These are phyloP conservation scores for Festucalex cinctus DNA, from an alignment of 2,113 vertebrate species.

Conservation along the genomic window DNA sequence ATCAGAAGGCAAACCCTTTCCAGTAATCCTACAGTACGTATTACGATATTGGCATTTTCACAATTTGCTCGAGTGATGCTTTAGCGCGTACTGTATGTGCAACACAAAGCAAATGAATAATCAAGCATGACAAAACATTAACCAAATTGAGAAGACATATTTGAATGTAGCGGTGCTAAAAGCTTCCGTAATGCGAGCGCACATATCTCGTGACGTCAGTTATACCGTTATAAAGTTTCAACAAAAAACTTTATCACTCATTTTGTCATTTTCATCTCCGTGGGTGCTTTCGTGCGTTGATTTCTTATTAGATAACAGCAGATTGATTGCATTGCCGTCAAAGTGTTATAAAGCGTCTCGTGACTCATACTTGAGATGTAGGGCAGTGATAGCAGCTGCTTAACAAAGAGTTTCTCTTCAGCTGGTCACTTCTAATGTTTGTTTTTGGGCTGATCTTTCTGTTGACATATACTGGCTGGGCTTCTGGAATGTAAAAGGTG, in stretches of 20 bases:
- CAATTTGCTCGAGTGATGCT: background rate
- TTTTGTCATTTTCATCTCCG: too few relatives aligned
- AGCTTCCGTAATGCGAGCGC: background rate
- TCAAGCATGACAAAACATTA: conserved; percentile 17
- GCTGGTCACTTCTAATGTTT: conserved; percentile 37
- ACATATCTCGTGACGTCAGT: background rate
- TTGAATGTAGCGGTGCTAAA: background rate
- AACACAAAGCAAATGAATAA: conserved; percentile 19
- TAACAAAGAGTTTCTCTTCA: conserved; percentile 26
- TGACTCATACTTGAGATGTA: background rate
- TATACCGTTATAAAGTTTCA: too few relatives aligned
- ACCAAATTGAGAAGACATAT: conserved; percentile 5
- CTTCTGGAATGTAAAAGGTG: conserved; percentile 34
- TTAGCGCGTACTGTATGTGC: background rate
- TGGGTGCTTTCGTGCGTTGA: background rate
- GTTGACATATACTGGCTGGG: conserved; percentile 29
- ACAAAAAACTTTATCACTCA: too few relatives aligned
- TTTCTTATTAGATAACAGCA: conserved; percentile 5
- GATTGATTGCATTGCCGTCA: background rate
- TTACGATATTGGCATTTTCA: background rate
- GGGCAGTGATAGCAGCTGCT: background rate
- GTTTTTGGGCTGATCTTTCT: conserved; percentile 27
- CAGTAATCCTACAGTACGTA: background rate
- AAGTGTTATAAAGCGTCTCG: too few relatives aligned
- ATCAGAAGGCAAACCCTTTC: conserved; percentile 8